These are phyloP conservation scores for Bubo blakistoni DNA, from an alignment of 2,113 vertebrate species.

Conservation along the genomic window DNA sequence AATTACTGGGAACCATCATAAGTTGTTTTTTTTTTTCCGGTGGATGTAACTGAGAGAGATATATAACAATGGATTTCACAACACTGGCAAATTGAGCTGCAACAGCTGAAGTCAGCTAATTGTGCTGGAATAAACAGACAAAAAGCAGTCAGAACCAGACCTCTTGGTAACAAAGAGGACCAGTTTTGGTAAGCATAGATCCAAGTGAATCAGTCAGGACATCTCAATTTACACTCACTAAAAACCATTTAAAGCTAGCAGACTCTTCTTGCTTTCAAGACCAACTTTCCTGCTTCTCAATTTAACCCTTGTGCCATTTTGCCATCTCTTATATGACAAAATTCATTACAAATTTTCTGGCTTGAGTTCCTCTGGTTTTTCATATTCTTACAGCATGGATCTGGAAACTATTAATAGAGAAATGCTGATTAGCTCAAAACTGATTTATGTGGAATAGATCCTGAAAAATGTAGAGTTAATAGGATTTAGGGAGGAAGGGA, in stretches of 20 bases:
- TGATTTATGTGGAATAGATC: slow-evolving; percentile 20
- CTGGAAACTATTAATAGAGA: slow-evolving; percentile 35
- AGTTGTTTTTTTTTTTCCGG: not conserved
- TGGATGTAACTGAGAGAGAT: not conserved
- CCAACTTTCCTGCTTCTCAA: not conserved
- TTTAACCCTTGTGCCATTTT: not conserved
- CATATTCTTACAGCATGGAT: not conserved
- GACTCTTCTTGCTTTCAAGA: not conserved
- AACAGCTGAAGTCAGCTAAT: not conserved
- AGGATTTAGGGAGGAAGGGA: slow-evolving; percentile 22
- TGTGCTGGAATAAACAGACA: not conserved
- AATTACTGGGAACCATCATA: not conserved
- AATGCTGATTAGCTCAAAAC: slow-evolving; percentile 27
- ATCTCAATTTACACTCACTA: not conserved
- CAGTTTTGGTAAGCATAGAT: not conserved
- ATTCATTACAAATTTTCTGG: not conserved
- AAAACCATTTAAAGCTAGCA: not conserved
- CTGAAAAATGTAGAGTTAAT: not conserved
- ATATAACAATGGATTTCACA: not conserved
- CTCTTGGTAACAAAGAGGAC: not conserved
- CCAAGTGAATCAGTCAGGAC: not conserved
- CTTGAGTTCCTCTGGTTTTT: not conserved
- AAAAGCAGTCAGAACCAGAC: not conserved
- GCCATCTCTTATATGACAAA: not conserved
- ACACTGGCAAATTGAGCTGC: not conserved